These are phyloP conservation scores for Erynnis tages DNA, from an alignment of 2,888 invertebrate genomes.

Conservation along the genomic window DNA sequence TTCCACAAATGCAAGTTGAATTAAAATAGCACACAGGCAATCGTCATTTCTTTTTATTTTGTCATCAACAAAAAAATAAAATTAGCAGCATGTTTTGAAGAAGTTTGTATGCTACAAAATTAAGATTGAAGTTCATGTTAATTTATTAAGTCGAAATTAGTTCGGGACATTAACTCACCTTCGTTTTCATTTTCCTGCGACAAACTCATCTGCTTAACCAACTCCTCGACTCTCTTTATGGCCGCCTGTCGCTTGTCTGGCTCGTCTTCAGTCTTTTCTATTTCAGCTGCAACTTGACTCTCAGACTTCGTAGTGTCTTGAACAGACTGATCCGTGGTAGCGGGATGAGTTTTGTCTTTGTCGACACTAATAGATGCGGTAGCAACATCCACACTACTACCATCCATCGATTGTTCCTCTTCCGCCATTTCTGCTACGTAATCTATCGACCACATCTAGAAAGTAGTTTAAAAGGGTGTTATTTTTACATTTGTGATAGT, in stretches of 20 bases:
- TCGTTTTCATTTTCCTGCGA: slow-evolving; percentile 84
- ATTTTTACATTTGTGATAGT: too few species aligned
- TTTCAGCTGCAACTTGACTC: slow-evolving; percentile 40
- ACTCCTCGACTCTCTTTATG: slow-evolving; percentile 82
- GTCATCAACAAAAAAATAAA: too few species aligned
- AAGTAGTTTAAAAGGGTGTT: too few species aligned
- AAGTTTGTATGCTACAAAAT: too few species aligned
- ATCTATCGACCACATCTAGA: slow-evolving; percentile 98
- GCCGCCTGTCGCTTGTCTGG: slow-evolving; percentile 66
- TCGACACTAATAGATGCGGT: slow-evolving; percentile 54
- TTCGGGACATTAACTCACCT: slow-evolving; percentile 71
- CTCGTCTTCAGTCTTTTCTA: slow-evolving; percentile 56
- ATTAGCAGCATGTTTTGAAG: too few species aligned
- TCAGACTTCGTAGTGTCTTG: slow-evolving; percentile 50
- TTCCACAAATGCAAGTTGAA: too few species aligned
- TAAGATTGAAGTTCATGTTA: too few species aligned
- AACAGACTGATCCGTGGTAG: slow-evolving; percentile 43
- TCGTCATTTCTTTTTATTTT: too few species aligned
- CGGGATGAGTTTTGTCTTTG: slow-evolving; percentile 39
- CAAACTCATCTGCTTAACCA: slow-evolving; percentile 91
- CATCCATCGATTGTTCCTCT: slow-evolving; percentile 73
- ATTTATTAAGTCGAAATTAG: too few species aligned
- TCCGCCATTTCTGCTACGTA: slow-evolving; percentile 84
- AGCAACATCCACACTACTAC: slow-evolving; percentile 50
- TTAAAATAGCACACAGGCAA: too few species aligned